Base-by-base conservation (phyloP, 2,888 invertebrate genomes). In the Aporophyla lueneburgensis region DNA sequence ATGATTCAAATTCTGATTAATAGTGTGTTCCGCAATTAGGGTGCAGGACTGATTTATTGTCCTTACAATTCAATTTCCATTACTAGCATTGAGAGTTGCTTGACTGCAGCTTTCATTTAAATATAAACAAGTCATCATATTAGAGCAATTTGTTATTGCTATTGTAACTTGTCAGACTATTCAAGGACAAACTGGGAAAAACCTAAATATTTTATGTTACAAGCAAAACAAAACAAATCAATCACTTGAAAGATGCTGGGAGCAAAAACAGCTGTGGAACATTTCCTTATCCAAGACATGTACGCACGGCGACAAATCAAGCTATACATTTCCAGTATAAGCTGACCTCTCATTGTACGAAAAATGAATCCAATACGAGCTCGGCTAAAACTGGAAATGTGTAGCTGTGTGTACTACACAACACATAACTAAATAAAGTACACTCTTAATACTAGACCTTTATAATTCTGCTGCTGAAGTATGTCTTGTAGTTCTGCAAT, bases 141-240 rank as follows among this genome's bases (percentile, higher is more conserved):
- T 49, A 46, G 16, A 40, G 51, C 21, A n/a, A 16, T 43, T 67
- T 54, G 24, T 76, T 63, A 27, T 43, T 49, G 49, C 53, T 40
- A 14, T 58, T 53, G 21, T 56, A 51, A 6, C 51, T 70, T 24
- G 24, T 49, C 5, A 21, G 61, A 53, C 51, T 27, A 43, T 43
- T 77, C 59, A 69, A 76, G 69, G 59, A 24, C 53, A 40, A 40
- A 2, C 6, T 53, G 43, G 53, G 46, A 61, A 78, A 76, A 78
- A 40, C 78, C 69, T n/a, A 19, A 67, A 77, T 33, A 59, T 46
- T 58, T 27, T 16, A 77, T 53, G 10, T 24, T 43, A 27, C 51
- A 49, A 76, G 19, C 19, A 54, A n/a, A 49, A 27, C 40, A 24
- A 46, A 59, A 33, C 5, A 53, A 59, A 49, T 49, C 2, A 77